phyloP scores from a whole-genome alignment of 2,888 invertebrate genomes.

The Cryptocheilus praepositus region DNA sequence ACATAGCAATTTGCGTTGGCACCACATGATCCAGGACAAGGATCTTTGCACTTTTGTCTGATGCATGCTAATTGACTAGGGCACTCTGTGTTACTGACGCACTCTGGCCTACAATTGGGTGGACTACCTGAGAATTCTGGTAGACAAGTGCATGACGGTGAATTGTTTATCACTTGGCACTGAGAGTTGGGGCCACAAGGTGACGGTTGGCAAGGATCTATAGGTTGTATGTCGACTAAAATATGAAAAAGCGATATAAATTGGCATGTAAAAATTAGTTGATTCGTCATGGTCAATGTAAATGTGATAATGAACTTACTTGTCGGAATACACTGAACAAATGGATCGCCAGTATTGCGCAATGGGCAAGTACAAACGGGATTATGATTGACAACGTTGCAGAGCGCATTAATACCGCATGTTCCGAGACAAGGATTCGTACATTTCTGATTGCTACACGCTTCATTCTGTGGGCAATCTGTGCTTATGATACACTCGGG shows the following conservation, averaged over 20 bases:
- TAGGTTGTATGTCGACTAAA: slow-evolving; percentile 65
- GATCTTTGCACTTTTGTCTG: slow-evolving; percentile 77
- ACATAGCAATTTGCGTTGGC: slow-evolving; percentile 74
- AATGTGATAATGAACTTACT: slow-evolving; percentile 65
- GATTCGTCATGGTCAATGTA: background rate
- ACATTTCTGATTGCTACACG: slow-evolving; percentile 89
- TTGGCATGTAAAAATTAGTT: background rate
- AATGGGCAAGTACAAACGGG: slow-evolving; percentile 86
- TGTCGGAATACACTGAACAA: slow-evolving; percentile 80
- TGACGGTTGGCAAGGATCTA: slow-evolving; percentile 85
- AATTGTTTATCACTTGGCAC: slow-evolving; percentile 81
- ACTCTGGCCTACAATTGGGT: slow-evolving; percentile 75
- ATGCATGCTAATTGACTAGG: slow-evolving; percentile 71
- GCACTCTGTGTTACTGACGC: slow-evolving; percentile 71
- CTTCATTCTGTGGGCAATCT: slow-evolving; percentile 85
- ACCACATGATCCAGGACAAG: slow-evolving; percentile 76
- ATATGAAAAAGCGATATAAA: slow-evolving; percentile 12
- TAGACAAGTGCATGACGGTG: slow-evolving; percentile 80
- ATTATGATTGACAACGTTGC: slow-evolving; percentile 87
- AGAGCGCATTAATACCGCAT: slow-evolving; percentile 86
- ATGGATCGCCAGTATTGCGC: slow-evolving; percentile 85
- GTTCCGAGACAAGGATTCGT: slow-evolving; percentile 88
- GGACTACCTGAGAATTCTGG: slow-evolving; percentile 77
- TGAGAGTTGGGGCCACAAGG: slow-evolving; percentile 84
- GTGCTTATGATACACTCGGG: slow-evolving; percentile 86